A percentile compares a stretch with the other conserved stretches of the same genome.
Conservation (phyloP, 53 echinoderm and acorn worm species). For the Zoroaster sp. region DNA sequence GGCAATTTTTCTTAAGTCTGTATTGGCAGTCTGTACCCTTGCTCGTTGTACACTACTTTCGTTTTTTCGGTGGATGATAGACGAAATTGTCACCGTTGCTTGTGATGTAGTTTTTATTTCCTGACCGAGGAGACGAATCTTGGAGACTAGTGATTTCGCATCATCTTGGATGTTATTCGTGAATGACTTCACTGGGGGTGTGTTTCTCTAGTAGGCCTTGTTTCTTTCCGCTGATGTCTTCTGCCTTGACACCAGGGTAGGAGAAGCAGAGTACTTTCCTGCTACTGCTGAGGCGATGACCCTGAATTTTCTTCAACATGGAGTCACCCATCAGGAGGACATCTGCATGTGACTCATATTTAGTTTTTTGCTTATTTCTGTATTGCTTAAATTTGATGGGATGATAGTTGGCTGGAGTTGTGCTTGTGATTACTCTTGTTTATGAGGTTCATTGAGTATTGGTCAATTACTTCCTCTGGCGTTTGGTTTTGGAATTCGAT, state of each 20-base stretch:
- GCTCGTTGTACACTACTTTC: too few species aligned
- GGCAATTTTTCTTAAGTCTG: too few species aligned
- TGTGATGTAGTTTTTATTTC: neutral
- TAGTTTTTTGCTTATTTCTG: neutral
- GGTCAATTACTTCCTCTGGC: too few species aligned
- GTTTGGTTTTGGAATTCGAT: too few species aligned
- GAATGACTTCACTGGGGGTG: neutral
- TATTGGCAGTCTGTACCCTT: too few species aligned
- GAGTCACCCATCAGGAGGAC: conserved; percentile 17
- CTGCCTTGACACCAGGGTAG: conserved; percentile 9
- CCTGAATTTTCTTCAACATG: conserved; percentile 28
- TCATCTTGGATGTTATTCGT: conserved; percentile 19
- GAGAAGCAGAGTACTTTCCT: neutral
- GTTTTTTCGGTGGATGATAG: too few species aligned
- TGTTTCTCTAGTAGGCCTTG: neutral
- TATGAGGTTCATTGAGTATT: too few species aligned
- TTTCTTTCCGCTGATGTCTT: neutral
- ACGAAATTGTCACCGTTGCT: neutral
- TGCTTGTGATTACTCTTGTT: too few species aligned
- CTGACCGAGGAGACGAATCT: neutral
- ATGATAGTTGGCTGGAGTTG: neutral
- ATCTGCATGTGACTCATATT: neutral
- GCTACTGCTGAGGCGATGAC: neutral
- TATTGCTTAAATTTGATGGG: neutral
- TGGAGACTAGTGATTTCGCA: neutral